phyloP scores from a whole-genome alignment of 1,140 invertebrate species.

The Pectinophora gossypiella region DNA sequence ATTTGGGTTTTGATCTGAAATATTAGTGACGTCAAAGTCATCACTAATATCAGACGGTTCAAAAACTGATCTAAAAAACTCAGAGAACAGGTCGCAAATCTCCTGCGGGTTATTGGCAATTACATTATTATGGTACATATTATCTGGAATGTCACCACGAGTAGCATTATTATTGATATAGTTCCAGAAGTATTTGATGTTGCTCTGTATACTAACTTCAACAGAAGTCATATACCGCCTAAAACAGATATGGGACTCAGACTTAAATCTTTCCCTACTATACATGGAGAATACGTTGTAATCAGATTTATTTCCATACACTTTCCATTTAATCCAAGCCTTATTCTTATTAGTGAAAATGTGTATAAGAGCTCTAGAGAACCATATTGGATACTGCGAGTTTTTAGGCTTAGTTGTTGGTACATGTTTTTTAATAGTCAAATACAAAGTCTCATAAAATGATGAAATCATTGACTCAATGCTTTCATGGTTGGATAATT shows the following conservation, averaged over 20 bases:
- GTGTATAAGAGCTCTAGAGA: conserved; percentile 1
- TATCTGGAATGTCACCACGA: neutral
- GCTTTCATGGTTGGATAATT: neutral
- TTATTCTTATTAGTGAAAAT: conserved; percentile 6
- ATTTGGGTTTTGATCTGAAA: neutral
- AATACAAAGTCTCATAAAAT: neutral
- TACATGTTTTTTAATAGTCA: neutral
- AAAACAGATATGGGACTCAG: neutral
- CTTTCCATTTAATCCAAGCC: conserved; percentile 10
- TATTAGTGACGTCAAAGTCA: neutral
- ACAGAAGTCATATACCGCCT: neutral
- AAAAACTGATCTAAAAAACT: conserved; percentile 12
- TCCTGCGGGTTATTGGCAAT: neutral
- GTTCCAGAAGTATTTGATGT: conserved; percentile 2
- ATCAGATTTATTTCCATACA: neutral
- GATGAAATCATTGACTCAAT: neutral
- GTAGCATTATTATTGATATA: conserved; percentile 3
- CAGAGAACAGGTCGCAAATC: conserved; percentile 10
- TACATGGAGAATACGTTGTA: conserved; percentile 3
- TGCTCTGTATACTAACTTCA: neutral
- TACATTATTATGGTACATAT: conserved; percentile 1
- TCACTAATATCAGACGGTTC: neutral
- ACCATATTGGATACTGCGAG: neutral
- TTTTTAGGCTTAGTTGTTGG: neutral
- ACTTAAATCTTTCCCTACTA: conserved; percentile 3